phyloP scores from a whole-genome alignment of 2,113 vertebrate genomes.

The Okapia johnstoni region DNA sequence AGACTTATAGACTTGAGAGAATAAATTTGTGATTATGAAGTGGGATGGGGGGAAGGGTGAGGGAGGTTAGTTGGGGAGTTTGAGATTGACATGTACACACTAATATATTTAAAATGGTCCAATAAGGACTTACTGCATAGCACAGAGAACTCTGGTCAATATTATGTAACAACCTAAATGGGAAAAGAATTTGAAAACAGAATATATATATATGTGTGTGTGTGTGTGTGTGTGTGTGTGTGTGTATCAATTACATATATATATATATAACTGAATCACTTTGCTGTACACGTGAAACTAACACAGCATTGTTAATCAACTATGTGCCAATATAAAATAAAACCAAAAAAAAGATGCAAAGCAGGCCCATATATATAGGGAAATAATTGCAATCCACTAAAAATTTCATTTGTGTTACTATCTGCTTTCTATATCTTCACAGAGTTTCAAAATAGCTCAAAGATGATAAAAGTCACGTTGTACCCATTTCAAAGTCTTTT shows the following conservation, averaged over 20 bases:
- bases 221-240: too few species aligned
- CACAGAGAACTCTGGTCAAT: not conserved
- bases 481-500: not conserved
- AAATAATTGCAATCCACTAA: not conserved
- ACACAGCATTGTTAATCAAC: not conserved
- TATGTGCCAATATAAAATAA: not conserved
- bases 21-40: not conserved
- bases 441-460: not conserved
- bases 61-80: not conserved
- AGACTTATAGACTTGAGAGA: not conserved
- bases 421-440: not conserved
- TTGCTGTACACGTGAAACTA: not conserved
- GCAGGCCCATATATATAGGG: not conserved
- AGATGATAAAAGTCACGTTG: not conserved
- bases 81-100: not conserved
- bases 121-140: not conserved
- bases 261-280: not conserved
- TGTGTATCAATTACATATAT: not conserved
- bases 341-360: not conserved
- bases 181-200: not conserved
- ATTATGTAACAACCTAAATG: not conserved
- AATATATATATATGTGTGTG: not conserved
- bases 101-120: not conserved
- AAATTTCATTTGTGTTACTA: not conserved
- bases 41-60: not conserved